A percentile compares a stretch with the other conserved stretches of the same genome.
Conservation (phyloP, 2,113 vertebrate species). For the Semicossyphus pulcher region DNA sequence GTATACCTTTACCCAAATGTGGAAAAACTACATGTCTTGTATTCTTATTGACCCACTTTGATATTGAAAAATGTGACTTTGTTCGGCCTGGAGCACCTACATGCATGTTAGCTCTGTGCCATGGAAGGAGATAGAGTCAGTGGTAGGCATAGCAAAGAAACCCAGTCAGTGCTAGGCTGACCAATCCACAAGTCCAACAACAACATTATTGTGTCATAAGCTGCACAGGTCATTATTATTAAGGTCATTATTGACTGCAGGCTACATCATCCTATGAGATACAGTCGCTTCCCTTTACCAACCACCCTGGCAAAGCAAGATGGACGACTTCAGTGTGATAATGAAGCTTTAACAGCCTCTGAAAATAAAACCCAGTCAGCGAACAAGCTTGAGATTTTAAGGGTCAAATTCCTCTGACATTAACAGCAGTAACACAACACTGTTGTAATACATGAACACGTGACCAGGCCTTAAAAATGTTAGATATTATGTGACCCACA, state of each 20-base stretch:
- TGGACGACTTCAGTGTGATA: neutral
- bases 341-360: neutral
- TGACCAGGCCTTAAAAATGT: too few relatives aligned
- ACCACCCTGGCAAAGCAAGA: neutral
- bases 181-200: neutral
- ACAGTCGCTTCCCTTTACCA: slow-evolving; percentile 10
- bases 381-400: neutral
- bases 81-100: neutral
- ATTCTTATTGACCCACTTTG: too few relatives aligned
- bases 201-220: neutral
- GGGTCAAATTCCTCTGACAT: neutral
- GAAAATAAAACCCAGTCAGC: neutral
- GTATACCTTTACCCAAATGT: too few relatives aligned
- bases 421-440: neutral
- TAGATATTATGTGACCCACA: too few relatives aligned
- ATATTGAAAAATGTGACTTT: neutral
- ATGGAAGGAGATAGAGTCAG: too few relatives aligned
- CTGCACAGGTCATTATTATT: neutral
- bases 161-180: neutral
- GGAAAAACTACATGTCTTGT: too few relatives aligned
- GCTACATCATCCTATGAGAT: neutral
- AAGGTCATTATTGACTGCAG: neutral
- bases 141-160: neutral
- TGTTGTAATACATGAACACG: too few relatives aligned
- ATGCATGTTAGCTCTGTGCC: neutral